Base-by-base conservation (phyloP, 2,797 vertebrate genomes). In the Notamacropus eugenii region DNA sequence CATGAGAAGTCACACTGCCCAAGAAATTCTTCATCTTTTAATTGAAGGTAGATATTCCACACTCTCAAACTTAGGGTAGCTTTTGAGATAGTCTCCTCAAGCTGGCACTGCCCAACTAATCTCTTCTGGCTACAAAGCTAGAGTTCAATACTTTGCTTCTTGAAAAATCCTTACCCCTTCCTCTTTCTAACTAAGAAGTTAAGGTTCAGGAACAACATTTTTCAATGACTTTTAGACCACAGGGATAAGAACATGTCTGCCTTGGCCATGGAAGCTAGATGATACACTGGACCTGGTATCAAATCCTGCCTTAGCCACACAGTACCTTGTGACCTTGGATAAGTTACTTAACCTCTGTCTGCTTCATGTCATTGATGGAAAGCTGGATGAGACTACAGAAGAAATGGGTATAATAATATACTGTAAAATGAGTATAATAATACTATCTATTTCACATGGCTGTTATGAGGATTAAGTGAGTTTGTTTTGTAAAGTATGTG, bases 331-430 rank as follows among this genome's bases (percentile, higher is more conserved):
- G 40, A 52, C 29, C 3, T 91, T 82, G 54, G 28, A 91, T 97
- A 94, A 82, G 40, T 28, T 82, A 5, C 50, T 90, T 96, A 59
- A 92, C 62, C 50, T 95, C 87, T 92, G 90, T 96, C 55, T 96
- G n/a, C 22, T 57, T 90, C 90, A 55, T 52, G 52, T 52, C 52
- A 52, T 52, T 52, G 52, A 52, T 52, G 52, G 52, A 52, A 52
- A 52, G 52, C 52, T 52, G 52, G 52, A 52, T 52, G 6, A 52
- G 52, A 4, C 52, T 3, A 52, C 52, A 52, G 52, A 52, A 52
- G 52, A 52, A 57, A 57, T 56, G 55, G 55, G 19, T 24, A 24
- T 56, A 56, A 56, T 52, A 52, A 52, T 52, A 52, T 8, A 52
- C 52, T 52, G 52, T 9, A 52, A 52, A 94, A 94, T 92, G 22